Conservation (phyloP, 2,888 invertebrate species). For the Sipha maydis region DNA sequence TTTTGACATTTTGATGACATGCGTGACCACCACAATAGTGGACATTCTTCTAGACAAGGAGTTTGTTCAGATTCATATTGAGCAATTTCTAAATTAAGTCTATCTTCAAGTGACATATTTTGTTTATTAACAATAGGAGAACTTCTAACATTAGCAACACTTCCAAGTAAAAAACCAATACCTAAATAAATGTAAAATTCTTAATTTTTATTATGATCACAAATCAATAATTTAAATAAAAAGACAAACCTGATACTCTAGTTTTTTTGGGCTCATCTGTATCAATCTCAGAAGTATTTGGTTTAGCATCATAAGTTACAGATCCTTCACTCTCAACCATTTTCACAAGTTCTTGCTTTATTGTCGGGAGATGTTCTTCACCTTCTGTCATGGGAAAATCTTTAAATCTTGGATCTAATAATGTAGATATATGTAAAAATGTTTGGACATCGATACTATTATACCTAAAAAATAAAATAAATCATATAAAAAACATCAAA, state of each 20-base stretch:
- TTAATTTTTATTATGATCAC: background rate
- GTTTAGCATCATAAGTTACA: conserved; percentile 33
- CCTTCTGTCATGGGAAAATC: conserved; percentile 68
- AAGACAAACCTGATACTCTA: conserved; percentile 67
- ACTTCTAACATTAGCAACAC: conserved; percentile 69
- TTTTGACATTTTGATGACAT: conserved; percentile 68
- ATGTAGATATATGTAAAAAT: conserved; percentile 69
- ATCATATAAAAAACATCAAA: conserved; percentile 6
- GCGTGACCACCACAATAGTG: conserved; percentile 70
- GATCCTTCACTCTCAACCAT: conserved; percentile 67
- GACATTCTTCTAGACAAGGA: conserved; percentile 69
- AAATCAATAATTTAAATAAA: background rate
- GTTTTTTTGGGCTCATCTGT: conserved; percentile 66
- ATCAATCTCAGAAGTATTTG: conserved; percentile 7
- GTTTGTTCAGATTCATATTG: conserved; percentile 69
- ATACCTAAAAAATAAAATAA: conserved; percentile 66
- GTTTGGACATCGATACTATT: conserved; percentile 67
- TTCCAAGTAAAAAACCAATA: conserved; percentile 65
- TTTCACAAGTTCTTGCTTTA: conserved; percentile 66
- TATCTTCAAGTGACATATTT: conserved; percentile 68
- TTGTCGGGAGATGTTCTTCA: conserved; percentile 55
- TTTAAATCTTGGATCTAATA: conserved; percentile 70
- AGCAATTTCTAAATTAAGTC: conserved; percentile 69
- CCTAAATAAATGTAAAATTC: conserved; percentile 8
- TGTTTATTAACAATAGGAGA: conserved; percentile 67